phyloP scores from a whole-genome alignment of 2,113 vertebrate species.

The Pseudolaguvia tuberculata region DNA sequence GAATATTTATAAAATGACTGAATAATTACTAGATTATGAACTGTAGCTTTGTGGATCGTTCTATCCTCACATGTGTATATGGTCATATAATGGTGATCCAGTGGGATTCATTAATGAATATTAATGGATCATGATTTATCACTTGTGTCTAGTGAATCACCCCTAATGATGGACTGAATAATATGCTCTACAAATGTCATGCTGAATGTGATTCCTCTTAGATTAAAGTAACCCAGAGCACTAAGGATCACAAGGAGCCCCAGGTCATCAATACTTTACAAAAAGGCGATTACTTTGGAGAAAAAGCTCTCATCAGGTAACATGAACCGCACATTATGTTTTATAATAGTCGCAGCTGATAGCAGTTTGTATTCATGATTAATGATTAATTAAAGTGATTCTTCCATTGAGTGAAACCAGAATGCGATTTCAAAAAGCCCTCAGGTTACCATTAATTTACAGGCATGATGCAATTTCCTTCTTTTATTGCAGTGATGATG shows the following conservation, averaged over 20 bases:
- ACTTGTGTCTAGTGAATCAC: neutral
- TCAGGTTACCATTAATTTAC: neutral
- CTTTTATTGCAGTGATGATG: conserved; percentile 62
- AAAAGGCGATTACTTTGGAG: conserved; percentile 73
- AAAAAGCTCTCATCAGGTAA: conserved; percentile 73
- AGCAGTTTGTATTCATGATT: neutral
- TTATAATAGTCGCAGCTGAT: neutral
- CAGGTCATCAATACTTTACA: conserved; percentile 69
- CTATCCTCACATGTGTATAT: neutral
- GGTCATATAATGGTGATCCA: neutral
- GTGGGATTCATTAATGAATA: conserved; percentile 14
- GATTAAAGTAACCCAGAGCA: conserved; percentile 72
- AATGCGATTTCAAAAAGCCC: neutral
- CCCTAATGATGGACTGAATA: neutral
- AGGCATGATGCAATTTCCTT: conserved; percentile 10
- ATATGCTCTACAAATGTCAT: neutral
- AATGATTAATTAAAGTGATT: neutral
- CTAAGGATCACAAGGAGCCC: conserved; percentile 58
- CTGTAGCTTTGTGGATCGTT: neutral
- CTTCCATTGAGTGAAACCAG: neutral
- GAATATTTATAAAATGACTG: neutral
- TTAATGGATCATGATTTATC: neutral
- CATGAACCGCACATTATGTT: neutral
- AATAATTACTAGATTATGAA: neutral
- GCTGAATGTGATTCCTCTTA: conserved; percentile 39